These are phyloP conservation scores for Meriones psammophilus DNA, from an alignment of 2,797 vertebrate species.

Conservation along the genomic window DNA sequence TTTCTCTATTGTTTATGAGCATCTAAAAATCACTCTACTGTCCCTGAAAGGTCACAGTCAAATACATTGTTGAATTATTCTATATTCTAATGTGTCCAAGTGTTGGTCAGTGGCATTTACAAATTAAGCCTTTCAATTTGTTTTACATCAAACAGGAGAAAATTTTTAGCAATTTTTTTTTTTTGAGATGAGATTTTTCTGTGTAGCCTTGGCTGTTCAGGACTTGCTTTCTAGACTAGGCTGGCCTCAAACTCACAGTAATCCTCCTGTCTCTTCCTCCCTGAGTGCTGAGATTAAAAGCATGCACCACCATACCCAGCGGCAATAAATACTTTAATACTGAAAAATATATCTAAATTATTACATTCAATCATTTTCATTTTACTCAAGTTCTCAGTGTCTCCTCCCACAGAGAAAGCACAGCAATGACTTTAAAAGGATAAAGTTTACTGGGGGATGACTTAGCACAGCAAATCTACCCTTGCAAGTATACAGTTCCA, in stretches of 20 bases:
- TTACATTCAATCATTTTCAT: slow-evolving; percentile 24
- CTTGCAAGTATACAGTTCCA: neutral
- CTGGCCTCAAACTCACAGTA: no score
- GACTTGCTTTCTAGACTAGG: no score
- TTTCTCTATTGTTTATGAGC: slow-evolving; percentile 37
- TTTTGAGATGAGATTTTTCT: no score
- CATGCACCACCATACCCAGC: neutral
- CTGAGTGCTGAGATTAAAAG: no score
- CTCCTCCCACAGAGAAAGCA: neutral
- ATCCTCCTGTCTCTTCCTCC: no score
- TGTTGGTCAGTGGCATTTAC: slow-evolving; percentile 3
- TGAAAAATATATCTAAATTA: slow-evolving; percentile 49
- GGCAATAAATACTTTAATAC: neutral
- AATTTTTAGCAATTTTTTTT: no score
- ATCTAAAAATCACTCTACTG: slow-evolving; percentile 41
- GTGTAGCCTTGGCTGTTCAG: no score
- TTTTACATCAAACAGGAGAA: slow-evolving; percentile 56
- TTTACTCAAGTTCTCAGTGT: slow-evolving; percentile 33
- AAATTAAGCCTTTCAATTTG: slow-evolving; percentile 55
- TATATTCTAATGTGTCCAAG: neutral
- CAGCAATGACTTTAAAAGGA: slow-evolving; percentile 17
- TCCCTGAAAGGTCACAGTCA: neutral
- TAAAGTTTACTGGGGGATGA: neutral
- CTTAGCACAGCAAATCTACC: neutral
- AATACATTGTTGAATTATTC: neutral